Evolutionary conservation across 2,113 vertebrate genomes (phyloP), one percentile per base, ranked within the genome.

Genomic region (Aptenodytes patagonicus): DNA sequence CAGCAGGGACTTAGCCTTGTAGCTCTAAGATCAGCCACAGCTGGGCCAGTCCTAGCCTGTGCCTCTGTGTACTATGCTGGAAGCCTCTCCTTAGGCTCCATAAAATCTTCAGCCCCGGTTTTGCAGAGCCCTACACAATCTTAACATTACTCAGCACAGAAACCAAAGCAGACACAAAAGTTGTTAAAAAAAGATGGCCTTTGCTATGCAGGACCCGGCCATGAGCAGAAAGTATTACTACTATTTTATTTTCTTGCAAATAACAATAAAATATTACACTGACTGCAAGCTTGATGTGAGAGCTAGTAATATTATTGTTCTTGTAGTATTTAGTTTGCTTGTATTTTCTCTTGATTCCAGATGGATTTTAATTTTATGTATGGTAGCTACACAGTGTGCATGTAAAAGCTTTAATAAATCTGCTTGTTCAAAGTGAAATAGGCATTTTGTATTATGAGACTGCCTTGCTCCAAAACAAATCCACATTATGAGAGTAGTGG

Each of bases 381-480:
- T 76, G 54, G 94, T 95, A 94, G 84, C 93, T 91, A 94, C 90
- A 96, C 64, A 76, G 73, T 66, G 32, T 5, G 62, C 90, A 83
- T 0, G 75, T 95, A 96, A 97, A 96, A 94, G 96, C 87, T 71
- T 94, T 87, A 89, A 97, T 97, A 97, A 97, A 97, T 97, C 94
- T 97, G 87, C 87, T 95, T 95, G 95, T 95, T 97, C 92, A 90
- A 97, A 97, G 68, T 89, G 94, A 95, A 97, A 95, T 75, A 95
- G 87, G 91, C 89, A 94, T 95, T 97, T 97, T 97, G 86, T 38
- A 89, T 96, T 95, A 96, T 87, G 91, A 93, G 91, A 65, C 83
- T 97, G 94, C 81, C 91, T 93, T 94, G 91, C 87, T 97, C 71
- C 93, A 83, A 94, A 97, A 96, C 96, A 97, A 97, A 97, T 95